Evolutionary conservation across 2,113 vertebrate genomes (phyloP), one percentile per base, ranked within the genome.

Genomic region (Brachypodius melanocephalos): DNA sequence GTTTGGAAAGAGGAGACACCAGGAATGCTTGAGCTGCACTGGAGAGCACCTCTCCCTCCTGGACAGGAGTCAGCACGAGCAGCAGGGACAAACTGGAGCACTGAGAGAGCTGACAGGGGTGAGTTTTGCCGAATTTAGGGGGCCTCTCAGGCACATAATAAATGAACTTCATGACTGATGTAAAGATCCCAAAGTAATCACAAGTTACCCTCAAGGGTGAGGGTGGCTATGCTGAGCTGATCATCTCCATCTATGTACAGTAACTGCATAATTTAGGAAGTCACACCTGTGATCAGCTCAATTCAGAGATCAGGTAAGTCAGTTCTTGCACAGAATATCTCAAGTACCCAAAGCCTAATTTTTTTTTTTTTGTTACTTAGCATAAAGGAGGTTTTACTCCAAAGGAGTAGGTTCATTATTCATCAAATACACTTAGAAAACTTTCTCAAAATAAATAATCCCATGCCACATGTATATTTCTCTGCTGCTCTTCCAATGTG

Each of bases 161-260:
- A 74, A 58, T 7, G 0, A 49, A 49, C 28, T 54, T 69, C 6
- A n/a, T 1, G 0, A 69, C 19, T 4, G 20, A 55, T 26, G 14
- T 2, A 29, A 48, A 15, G 16, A 8, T 22, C 17, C 19, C 40
- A 48, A 24, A 69, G 40, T 34, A n/a, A n/a, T 7, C 10, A 19
- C 28, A 62, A 34, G 15, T 34, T 17, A 31, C 29, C 40, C 29
- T 38, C 16, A 25, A 34, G 42, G n/a, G 25, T 0, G 0, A 81
- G 36, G 42, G n/a, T 16, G 34, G 36, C 12, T 48, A 2, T 29
- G 19, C 62, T 75, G 51, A 73, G 11, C 38, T 63, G 46, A 63
- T 59, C 32, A 55, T 14, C 26, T 26, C 24, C 17, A 71, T 29
- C 34, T 49, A 1, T 15, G 19, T 16, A 34, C 22, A 75, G 49